phyloP scores from a whole-genome alignment of 2,113 vertebrate species.

The Spea multiplicata region DNA sequence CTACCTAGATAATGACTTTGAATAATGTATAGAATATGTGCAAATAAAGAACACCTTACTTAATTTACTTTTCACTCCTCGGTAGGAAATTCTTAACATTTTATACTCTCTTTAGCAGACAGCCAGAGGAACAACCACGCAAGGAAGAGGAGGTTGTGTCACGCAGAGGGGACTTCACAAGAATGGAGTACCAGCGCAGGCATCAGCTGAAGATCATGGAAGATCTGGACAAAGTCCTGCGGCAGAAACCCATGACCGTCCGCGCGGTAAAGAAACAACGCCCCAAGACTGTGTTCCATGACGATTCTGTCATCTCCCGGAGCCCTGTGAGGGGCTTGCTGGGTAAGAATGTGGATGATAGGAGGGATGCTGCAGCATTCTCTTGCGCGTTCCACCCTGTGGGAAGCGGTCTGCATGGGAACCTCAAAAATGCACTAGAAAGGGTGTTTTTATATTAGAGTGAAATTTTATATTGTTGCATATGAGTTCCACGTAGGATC shows the following conservation, averaged over 20 bases:
- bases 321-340: slow-evolving; percentile 80
- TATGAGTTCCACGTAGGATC: too few relatives aligned
- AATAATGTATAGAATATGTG: too few relatives aligned
- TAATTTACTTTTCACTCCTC: background rate
- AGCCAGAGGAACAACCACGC: slow-evolving; percentile 52
- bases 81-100: background rate
- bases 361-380: too few relatives aligned
- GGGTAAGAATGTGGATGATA: slow-evolving; percentile 61
- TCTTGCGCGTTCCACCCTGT: too few relatives aligned
- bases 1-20: too few relatives aligned
- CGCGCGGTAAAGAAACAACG: slow-evolving; percentile 73
- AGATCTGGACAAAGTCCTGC: slow-evolving; percentile 84
- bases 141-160: slow-evolving; percentile 62
- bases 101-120: background rate
- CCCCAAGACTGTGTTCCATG: slow-evolving; percentile 83
- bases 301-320: slow-evolving; percentile 79
- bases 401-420: too few relatives aligned
- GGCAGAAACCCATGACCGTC: slow-evolving; percentile 73
- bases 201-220: slow-evolving; percentile 90
- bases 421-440: too few relatives aligned
- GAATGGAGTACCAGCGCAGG: slow-evolving; percentile 79
- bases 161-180: slow-evolving; percentile 79
- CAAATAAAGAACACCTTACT: too few relatives aligned
- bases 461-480: too few relatives aligned
- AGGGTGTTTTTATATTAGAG: too few relatives aligned